Evolutionary conservation across 1,140 invertebrate species (phyloP).

Genomic region (Mactra quadrangularis): DNA sequence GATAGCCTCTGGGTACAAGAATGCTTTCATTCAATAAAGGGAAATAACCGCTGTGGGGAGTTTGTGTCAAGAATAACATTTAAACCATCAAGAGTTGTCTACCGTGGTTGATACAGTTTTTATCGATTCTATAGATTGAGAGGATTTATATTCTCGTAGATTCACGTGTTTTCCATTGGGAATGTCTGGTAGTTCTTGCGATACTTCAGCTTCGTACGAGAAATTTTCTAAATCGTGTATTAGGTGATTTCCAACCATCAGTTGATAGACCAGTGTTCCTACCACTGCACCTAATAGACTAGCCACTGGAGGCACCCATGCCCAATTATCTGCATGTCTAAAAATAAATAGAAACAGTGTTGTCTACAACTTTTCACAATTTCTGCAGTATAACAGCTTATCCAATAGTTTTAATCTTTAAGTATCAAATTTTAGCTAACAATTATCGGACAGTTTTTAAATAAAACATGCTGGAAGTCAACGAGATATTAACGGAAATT

Average conservation of each 20-base stretch:
- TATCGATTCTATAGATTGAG: constrained; percentile 5
- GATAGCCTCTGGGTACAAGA: too few relatives aligned
- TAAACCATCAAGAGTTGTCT: not conserved
- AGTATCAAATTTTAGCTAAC: too few relatives aligned
- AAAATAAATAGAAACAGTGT: not conserved
- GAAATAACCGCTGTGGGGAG: too few relatives aligned
- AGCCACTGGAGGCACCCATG: constrained; percentile 37
- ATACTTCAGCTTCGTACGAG: not conserved
- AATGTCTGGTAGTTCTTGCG: constrained; percentile 1
- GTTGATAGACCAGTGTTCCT: constrained; percentile 45
- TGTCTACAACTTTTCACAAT: too few relatives aligned
- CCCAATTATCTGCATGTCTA: constrained; percentile 26
- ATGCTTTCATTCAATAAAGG: too few relatives aligned
- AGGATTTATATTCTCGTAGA: constrained; percentile 35
- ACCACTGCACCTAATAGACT: constrained; percentile 18
- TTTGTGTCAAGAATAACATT: too few relatives aligned
- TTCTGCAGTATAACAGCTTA: too few relatives aligned
- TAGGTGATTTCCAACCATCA: constrained; percentile 55
- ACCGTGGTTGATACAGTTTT: constrained; percentile 17
- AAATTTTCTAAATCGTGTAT: not conserved
- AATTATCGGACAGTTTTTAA: too few relatives aligned
- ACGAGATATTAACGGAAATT: too few relatives aligned
- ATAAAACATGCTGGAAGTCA: too few relatives aligned
- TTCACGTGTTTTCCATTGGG: constrained; percentile 7
- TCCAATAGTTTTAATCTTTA: too few relatives aligned